Evolutionary conservation across 2,888 invertebrate genomes (phyloP).

Genomic region (Lepidochrysops patricia): DNA sequence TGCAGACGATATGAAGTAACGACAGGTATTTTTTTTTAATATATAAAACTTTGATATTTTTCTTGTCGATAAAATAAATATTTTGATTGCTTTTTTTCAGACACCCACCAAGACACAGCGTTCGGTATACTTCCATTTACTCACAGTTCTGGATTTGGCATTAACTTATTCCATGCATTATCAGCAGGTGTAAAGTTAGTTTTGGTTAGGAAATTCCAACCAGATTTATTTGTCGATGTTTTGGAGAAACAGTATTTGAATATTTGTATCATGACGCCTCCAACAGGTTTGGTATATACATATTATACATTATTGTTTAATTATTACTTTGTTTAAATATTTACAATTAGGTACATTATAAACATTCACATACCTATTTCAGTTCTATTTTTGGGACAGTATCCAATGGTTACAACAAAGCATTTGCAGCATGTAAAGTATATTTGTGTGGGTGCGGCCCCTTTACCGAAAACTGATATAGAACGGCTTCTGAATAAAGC

Average conservation of each 20-base stretch:
- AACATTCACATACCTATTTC: not conserved
- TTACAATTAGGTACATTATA: too few species aligned
- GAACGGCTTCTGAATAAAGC: conserved; percentile 64
- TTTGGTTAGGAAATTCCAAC: conserved; percentile 82
- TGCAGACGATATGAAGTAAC: conserved; percentile 36
- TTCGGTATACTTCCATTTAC: conserved; percentile 81
- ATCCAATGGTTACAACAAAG: conserved; percentile 37
- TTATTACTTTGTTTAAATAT: too few species aligned
- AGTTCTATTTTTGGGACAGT: conserved; percentile 10
- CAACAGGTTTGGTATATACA: too few species aligned
- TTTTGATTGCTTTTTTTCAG: conserved; percentile 29
- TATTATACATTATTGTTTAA: too few species aligned
- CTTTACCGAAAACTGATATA: conserved; percentile 74
- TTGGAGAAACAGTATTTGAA: conserved; percentile 75
- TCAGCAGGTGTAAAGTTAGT: conserved; percentile 75
- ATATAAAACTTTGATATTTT: too few species aligned
- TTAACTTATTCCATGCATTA: conserved; percentile 71
- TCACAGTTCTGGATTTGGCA: conserved; percentile 80
- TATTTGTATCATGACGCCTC: conserved; percentile 82
- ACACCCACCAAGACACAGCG: conserved; percentile 64
- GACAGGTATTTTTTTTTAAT: conserved; percentile 23
- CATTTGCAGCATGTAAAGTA: conserved; percentile 69
- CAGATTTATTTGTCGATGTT: conserved; percentile 77
- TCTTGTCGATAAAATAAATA: not conserved
- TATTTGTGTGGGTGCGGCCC: conserved; percentile 78